Evolutionary conservation across 1,140 invertebrate genomes (phyloP).

Genomic region (Solenopsis invicta): DNA sequence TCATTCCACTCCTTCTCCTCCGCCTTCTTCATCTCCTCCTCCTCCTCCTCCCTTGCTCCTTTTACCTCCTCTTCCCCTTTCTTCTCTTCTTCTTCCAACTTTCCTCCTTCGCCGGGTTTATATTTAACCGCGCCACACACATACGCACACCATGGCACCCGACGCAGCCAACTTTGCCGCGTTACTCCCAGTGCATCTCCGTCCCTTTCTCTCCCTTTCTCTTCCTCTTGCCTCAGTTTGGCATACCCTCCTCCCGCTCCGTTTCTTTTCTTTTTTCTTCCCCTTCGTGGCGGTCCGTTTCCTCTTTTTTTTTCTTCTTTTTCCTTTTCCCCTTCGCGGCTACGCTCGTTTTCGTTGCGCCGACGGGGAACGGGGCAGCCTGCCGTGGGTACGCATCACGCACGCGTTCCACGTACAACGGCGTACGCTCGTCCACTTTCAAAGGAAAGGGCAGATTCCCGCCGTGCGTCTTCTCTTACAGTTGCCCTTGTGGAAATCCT

Average conservation of each 20-base stretch:
- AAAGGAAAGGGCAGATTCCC: slow-evolving; percentile 13
- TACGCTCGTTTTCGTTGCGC: slow-evolving; percentile 40
- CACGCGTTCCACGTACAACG: slow-evolving; percentile 14
- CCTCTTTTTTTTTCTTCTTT: slow-evolving; percentile 17
- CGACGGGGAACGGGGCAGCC: background rate
- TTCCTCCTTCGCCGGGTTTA: slow-evolving; percentile 72
- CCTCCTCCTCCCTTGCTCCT: slow-evolving; percentile 43
- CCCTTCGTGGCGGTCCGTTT: slow-evolving; percentile 6
- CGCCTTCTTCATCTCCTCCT: slow-evolving; percentile 43
- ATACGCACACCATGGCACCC: slow-evolving; percentile 73
- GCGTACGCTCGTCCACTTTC: slow-evolving; percentile 17
- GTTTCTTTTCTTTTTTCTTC: background rate
- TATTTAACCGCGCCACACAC: slow-evolving; percentile 79
- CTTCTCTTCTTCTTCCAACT: slow-evolving; percentile 37
- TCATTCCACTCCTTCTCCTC: slow-evolving; percentile 70
- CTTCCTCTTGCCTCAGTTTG: slow-evolving; percentile 24
- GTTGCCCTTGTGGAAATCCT: background rate
- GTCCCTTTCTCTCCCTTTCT: slow-evolving; percentile 22
- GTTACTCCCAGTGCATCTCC: slow-evolving; percentile 64
- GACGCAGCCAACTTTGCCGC: slow-evolving; percentile 72
- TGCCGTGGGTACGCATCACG: background rate
- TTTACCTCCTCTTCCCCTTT: slow-evolving; percentile 35
- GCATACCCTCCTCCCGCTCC: background rate
- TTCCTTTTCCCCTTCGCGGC: background rate
- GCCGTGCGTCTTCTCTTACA: background rate